Base-by-base conservation (phyloP, 2,797 vertebrate genomes). In the Carduelis carduelis region DNA sequence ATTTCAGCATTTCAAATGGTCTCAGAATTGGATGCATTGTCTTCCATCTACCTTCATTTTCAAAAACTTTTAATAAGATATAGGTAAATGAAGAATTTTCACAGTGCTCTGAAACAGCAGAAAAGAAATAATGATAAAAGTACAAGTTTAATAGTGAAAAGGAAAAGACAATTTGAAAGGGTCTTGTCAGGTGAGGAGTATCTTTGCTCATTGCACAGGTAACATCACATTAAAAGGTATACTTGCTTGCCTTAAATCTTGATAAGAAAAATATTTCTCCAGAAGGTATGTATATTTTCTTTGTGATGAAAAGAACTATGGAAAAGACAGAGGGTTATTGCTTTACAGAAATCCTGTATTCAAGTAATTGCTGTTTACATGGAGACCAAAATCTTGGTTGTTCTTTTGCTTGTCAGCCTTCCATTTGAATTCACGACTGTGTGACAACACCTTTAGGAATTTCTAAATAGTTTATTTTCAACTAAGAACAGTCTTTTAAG, bases 231-330 rank as follows among this genome's bases (percentile, higher is more conserved):
- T 53, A 57, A 83, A 86, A 64, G 4, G 27, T 30, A 24, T 19
- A 64, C 27, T n/a, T 68, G 2, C 12, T 56, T 80, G 39, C 8
- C 27, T 81, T 91, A 76, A 68, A 77, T n/a, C n/a, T 89, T 91
- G 72, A 59, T 66, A 89, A 95, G 70, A 55, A 96, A 95, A 93
- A 75, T 85, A 59, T 92, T 96, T 91, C 39, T 95, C 14, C 5
- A 60, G 90, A 93, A 46, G 26, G 6, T 50, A 26, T 53, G 92
- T 88, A 70, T 69, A 59, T 92, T 89, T 89, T 53, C 14, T 60
- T 78, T 46, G 59, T 83, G 14, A 8, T 4, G 8, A 59, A 75
- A 75, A 74, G 21, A 74, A 52, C 65, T 64, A 20, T 76, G 13
- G 85, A 59, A 94, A 96, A 84, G 52, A 32, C 19, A 90, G 86